Conservation (phyloP, 2,797 vertebrate genomes). For the Taeniopygia guttata region DNA sequence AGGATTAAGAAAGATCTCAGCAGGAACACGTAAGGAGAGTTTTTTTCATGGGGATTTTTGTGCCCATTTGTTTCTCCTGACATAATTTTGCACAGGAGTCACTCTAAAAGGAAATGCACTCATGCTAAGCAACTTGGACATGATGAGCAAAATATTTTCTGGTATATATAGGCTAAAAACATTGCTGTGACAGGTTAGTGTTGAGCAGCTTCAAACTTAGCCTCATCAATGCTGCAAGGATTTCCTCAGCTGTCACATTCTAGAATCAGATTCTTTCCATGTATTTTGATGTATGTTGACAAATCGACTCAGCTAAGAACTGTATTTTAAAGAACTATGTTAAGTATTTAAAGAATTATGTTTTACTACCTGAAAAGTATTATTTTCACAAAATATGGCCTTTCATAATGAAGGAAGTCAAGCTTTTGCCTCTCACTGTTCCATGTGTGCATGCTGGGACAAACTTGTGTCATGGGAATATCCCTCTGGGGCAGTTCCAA, state of each 20-base stretch:
- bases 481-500: neutral
- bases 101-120: neutral
- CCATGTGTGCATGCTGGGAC: neutral
- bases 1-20: neutral
- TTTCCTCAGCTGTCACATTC: neutral
- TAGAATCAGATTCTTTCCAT: neutral
- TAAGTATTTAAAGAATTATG: neutral
- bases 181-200: neutral
- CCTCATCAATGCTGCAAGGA: neutral
- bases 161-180: neutral
- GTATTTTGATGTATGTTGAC: neutral
- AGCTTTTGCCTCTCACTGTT: neutral
- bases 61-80: neutral
- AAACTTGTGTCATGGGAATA: neutral
- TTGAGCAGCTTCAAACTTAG: neutral
- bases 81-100: neutral
- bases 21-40: neutral
- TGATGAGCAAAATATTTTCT: slow-evolving; percentile 9
- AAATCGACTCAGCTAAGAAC: neutral
- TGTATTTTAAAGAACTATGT: neutral
- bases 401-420: neutral
- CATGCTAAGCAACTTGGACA: slow-evolving; percentile 9
- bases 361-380: neutral
- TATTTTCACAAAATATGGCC: neutral
- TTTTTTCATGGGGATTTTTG: neutral